Base-by-base conservation (phyloP, 2,888 invertebrate genomes). In the Drosophila diplacantha region DNA sequence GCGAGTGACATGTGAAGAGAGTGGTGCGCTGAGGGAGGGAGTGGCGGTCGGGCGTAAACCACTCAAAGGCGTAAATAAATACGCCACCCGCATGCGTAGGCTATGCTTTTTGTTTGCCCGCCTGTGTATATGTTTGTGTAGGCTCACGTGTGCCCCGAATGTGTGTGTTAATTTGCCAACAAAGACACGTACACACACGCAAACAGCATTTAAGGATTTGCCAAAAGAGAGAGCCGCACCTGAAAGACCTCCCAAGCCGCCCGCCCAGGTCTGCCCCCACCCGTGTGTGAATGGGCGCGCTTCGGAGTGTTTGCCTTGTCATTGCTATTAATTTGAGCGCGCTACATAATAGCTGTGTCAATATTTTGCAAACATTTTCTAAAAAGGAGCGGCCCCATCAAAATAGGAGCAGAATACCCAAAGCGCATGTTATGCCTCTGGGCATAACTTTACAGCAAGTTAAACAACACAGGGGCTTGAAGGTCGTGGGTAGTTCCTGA, bases 81-180 rank as follows among this genome's bases (percentile, higher is more conserved):
- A 75, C 63, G 67, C 58, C 63, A 56, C 60, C 79, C 73, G 68
- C 77, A 79, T 75, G 72, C 73, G 79, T 72, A 62, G 76, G 74
- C 72, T 55, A 69, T 59, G 59, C 55, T 68, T 59, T 66, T 66
- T 79, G 74, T 75, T 78, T 74, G 72, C 56, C 57, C 62, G 56
- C 50, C 64, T 62, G 69, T 64, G 70, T 71, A 72, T 77, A 71
- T 79, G 77, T 78, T 78, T 78, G 65, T 73, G 63, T 77, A 78
- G 76, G 79, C 73, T 47, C 53, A 66, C 60, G 54, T 53, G 52
- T 54, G 65, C 44, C 52, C 47, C 43, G 47, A 55, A 62, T 51
- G 63, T 76, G 72, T 74, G 74, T 74, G 77, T 74, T 79, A 80
- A 80, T 79, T 78, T 78, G 73, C 78, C 73, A 80, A 78, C 78